Conservation (phyloP, 2,888 invertebrate species). For the Sarcophaga rosellei region DNA sequence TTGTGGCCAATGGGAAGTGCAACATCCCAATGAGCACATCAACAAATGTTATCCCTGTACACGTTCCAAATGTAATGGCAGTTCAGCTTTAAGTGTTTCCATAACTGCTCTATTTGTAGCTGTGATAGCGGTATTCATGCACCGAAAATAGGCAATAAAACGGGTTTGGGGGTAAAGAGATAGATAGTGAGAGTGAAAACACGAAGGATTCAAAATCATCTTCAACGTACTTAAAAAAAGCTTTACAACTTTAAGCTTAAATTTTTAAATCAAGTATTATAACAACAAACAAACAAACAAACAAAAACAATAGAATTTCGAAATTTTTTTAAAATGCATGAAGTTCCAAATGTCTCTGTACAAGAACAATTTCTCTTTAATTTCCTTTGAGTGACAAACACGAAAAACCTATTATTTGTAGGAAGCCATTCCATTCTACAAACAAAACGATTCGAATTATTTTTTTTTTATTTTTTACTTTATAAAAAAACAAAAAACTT, state of each 20-base stretch:
- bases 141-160: conserved; percentile 62
- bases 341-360: not conserved
- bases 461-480: conserved; percentile 33
- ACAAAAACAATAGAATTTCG: not conserved
- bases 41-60: conserved; percentile 75
- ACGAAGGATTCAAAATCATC: not conserved
- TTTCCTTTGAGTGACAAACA: not conserved
- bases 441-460: conserved; percentile 66
- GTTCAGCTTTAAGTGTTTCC: conserved; percentile 73
- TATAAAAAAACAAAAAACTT: conserved; percentile 3
- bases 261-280: conserved; percentile 40
- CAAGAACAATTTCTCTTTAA: too few relatives aligned
- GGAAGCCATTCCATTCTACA: conserved; percentile 3
- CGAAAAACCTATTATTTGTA: conserved; percentile 1
- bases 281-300: not conserved
- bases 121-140: conserved; percentile 73
- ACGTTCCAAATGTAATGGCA: conserved; percentile 76
- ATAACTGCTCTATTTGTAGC: conserved; percentile 73
- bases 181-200: conserved; percentile 3
- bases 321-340: not conserved
- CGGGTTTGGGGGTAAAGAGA: not conserved
- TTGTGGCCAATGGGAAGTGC: conserved; percentile 71
- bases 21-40: conserved; percentile 66
- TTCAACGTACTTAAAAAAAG: conserved; percentile 28
- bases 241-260: conserved; percentile 4